Evolutionary conservation across 2,888 invertebrate species (phyloP), one percentile per base, ranked within the genome.

Genomic region (Drosophila neotestacea): DNA sequence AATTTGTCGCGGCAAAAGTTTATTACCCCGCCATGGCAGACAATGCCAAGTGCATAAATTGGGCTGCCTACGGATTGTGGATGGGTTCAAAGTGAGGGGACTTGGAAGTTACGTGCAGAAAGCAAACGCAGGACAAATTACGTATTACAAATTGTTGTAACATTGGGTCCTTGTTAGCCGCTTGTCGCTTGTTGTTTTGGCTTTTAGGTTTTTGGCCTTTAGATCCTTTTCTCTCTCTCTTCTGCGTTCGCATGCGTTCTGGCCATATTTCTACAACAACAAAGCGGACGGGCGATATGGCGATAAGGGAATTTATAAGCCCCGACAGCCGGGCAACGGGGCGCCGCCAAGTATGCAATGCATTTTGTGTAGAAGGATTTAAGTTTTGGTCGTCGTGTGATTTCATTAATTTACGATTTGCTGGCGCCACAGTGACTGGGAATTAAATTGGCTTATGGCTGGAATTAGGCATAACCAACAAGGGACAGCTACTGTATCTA

Each of bases 1-100:
- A 85, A 85, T 85, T 82, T 88, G 89, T 85, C 89, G 88, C 87
- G 87, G 73, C 81, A 78, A 85, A 89, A 85, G 85, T 86, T 86
- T 89, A 88, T 88, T 81, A 80, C 79, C 72, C 83, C 81, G 79
- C 63, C 78, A 64, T 66, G 67, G 85, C 71, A 81, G 87, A 86
- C 89, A 85, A 88, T 79, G 76, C 72, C 70, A 75, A 86, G 73
- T 87, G 85, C 89, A 86, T 89, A 87, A 89, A 87, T 87, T 77
- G 83, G 71, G 41, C 76, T 76, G 71, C 70, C 70, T 73, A 79
- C 46, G 51, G 55, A 32, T 27, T 28, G 55, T 7, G 13, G 61
- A 16, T 11, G 3, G 22, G 11, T 5, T 16, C 4, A 6, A 38
- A n/a, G 13, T 2, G 10, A 7, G 30, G 9, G n/a, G 27, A 11